phyloP scores from a whole-genome alignment of 2,888 invertebrate species.

The Eremobia ochroleuca region DNA sequence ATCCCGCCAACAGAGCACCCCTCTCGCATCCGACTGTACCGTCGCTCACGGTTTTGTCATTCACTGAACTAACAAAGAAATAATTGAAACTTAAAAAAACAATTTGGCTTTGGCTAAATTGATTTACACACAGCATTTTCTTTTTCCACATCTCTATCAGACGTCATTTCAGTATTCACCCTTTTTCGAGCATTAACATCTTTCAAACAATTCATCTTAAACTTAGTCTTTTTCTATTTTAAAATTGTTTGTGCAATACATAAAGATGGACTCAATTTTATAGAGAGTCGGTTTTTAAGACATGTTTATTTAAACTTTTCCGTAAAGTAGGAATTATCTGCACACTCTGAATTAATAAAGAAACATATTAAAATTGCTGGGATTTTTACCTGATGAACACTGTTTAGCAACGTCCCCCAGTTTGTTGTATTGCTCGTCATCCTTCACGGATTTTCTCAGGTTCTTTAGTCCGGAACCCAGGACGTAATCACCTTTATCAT shows the following conservation, averaged over 20 bases:
- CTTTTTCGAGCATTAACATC: not conserved
- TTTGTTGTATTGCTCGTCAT: slow-evolving; percentile 25
- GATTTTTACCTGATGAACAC: slow-evolving; percentile 14
- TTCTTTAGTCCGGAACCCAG: slow-evolving; percentile 13
- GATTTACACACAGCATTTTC: not conserved
- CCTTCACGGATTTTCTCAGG: slow-evolving; percentile 28
- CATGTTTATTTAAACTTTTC: not conserved
- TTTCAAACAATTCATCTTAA: too few relatives aligned
- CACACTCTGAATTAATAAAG: not conserved
- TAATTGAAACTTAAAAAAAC: not conserved
- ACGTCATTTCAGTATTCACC: not conserved
- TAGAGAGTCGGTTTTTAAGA: not conserved
- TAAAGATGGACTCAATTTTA: not conserved
- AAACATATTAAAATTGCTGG: not conserved
- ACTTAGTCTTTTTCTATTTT: too few relatives aligned
- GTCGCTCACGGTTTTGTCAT: slow-evolving; percentile 13
- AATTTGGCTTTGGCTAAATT: not conserved
- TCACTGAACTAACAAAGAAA: slow-evolving; percentile 13
- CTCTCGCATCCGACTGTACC: slow-evolving; percentile 19
- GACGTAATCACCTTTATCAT: slow-evolving; percentile 4
- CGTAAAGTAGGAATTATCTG: not conserved
- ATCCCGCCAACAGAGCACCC: not conserved
- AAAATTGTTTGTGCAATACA: too few relatives aligned
- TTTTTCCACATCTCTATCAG: not conserved
- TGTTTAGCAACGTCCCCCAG: slow-evolving; percentile 8